Conservation (phyloP, 2,113 vertebrate genomes). For the Macaca mulatta region DNA sequence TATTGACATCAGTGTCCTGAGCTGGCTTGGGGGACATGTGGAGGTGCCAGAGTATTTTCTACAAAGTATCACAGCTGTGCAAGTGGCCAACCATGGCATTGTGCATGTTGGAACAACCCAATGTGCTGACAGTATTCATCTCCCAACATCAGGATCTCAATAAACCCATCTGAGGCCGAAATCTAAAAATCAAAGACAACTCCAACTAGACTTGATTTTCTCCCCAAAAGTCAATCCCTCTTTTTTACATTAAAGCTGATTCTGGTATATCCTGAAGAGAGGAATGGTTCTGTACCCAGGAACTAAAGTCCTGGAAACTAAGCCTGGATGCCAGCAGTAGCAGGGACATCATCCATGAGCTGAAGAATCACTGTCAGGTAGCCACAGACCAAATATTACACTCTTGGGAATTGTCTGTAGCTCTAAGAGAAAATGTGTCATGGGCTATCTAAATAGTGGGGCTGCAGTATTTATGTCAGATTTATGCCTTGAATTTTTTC, state of each 20-base stretch:
- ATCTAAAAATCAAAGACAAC: neutral
- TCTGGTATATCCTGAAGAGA: neutral
- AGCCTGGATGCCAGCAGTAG: accelerated
- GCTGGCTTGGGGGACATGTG: neutral
- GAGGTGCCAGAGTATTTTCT: neutral
- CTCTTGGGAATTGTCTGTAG: neutral
- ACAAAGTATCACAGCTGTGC: neutral
- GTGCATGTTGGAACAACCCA: neutral
- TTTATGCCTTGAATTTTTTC: neutral
- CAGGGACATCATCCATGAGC: accelerated
- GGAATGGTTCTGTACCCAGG: neutral
- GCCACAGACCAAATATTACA: neutral
- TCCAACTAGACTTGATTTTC: neutral
- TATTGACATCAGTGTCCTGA: neutral
- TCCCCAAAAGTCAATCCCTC: neutral
- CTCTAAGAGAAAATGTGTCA: neutral
- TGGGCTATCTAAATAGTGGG: neutral
- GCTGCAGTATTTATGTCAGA: neutral
- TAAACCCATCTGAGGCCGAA: neutral
- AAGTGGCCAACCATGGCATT: neutral
- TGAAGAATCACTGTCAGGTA: neutral
- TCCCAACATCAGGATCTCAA: neutral
- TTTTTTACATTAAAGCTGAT: neutral
- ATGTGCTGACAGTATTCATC: too few species aligned
- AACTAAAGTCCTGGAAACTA: neutral